Evolutionary conservation across 1,140 invertebrate genomes (phyloP).

Genomic region (Philopotamus ludificatus): DNA sequence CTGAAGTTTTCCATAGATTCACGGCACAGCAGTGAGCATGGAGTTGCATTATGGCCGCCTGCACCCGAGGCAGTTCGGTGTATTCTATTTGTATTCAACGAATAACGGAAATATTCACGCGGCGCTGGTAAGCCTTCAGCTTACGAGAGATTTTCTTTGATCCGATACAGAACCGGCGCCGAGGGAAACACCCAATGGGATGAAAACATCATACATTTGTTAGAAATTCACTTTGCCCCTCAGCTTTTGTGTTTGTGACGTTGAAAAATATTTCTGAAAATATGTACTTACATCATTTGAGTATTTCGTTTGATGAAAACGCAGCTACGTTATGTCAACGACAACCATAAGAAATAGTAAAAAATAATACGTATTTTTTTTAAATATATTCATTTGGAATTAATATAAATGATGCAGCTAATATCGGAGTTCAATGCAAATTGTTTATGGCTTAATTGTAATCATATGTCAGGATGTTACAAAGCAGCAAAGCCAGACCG

Average conservation of each 20-base stretch:
- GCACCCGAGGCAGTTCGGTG: background rate
- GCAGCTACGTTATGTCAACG: too few species aligned
- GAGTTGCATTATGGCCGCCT: background rate
- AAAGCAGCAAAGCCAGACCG: too few species aligned
- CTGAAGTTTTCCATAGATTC: too few species aligned
- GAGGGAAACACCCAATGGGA: background rate
- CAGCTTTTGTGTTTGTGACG: slow-evolving; percentile 1
- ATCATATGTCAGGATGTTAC: too few species aligned
- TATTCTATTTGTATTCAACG: slow-evolving; percentile 7
- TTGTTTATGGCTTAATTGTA: too few species aligned
- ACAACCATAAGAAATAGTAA: too few species aligned
- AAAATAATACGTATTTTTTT: too few species aligned
- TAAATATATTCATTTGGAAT: too few species aligned
- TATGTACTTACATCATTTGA: background rate
- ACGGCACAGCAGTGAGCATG: background rate
- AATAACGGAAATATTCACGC: background rate
- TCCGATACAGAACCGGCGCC: slow-evolving; percentile 2
- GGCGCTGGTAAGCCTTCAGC: background rate
- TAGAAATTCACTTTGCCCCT: background rate
- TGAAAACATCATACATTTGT: slow-evolving; percentile 12
- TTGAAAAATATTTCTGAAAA: background rate
- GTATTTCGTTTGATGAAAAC: too few species aligned
- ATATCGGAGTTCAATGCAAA: too few species aligned
- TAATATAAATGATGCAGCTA: too few species aligned
- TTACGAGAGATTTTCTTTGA: slow-evolving; percentile 9